Evolutionary conservation across 2,888 invertebrate species (phyloP), one percentile per base, ranked within the genome.

Genomic region (Arenicola marina): DNA sequence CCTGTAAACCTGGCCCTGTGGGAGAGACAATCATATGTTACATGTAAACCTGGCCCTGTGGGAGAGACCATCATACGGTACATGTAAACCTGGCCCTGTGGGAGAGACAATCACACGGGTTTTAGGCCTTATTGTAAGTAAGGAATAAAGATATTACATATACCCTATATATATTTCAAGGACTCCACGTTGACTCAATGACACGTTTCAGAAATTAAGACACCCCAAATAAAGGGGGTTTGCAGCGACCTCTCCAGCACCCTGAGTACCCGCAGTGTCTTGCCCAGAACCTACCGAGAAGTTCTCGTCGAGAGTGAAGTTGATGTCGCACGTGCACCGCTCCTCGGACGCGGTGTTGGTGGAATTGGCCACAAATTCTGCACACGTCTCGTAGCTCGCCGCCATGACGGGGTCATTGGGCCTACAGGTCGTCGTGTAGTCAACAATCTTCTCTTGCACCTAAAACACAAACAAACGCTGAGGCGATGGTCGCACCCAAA

Each of bases 1-100:
- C 88, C 98, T 92, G 81, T 90, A 99, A 0, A 98, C 96, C 78
- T 92, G 90, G 0, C 74, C 75, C 79, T 82, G 18, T 11, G 59
- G 7, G n/a, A n/a, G n/a, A n/a, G 60, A 92, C 92, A 60, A 99
- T 86, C 1, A 96, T 97, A 82, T 99, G 99, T 82, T 99, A 99
- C 88, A 99, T 91, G 81, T 91, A 99, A 0, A 99, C 96, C 78
- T 92, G 90, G 0, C 75, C 76, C 33, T 55, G n/a, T n/a, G n/a
- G 26, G 33, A 55, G 2, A 55, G 18, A 1, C 24, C n/a, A 33
- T 33, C 33, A n/a, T 21, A 55, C 26, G n/a, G 33, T 34, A 29
- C 55, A 55, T 34, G 11, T 55, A 33, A 24, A 21, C 21, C 55
- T 1, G 53, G 24, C 32, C 21, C 18, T n/a, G n/a, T n/a, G n/a